Evolutionary conservation across 2,888 invertebrate species (phyloP), one percentile per base, ranked within the genome.

Genomic region (Ceraclea dissimilis): DNA sequence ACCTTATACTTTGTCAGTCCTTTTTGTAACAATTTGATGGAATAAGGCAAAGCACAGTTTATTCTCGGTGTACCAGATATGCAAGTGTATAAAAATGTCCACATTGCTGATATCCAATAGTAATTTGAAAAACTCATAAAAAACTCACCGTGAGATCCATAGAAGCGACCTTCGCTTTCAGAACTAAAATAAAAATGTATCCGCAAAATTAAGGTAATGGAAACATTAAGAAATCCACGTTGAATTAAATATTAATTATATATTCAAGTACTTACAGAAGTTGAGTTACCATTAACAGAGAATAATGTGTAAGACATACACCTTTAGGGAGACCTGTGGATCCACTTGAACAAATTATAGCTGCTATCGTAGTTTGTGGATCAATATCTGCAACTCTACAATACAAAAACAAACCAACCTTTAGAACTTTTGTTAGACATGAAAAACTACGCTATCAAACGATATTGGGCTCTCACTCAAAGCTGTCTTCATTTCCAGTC

Each of bases 341-440:
- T 0, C 69, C 70, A 58, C 69, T 70, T 34, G 68, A 69, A 54
- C 68, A 71, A 31, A 66, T 63, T 48, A 69, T 64, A 4, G 67
- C 43, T 1, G 65, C 66, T 4, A 51, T 33, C 11, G 57, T 57
- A 11, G 16, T 33, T 20, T 22, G 20, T 1, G 57, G 57, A 52
- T 60, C 55, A 43, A 60, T 50, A 20, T 60, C 57, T 16, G 48
- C 48, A 13, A 51, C 56, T 48, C 56, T 56, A 39, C 10, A 56
- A 51, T n/a, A 17, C 26, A 26, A 26, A 26, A 26, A 26, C 4
- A n/a, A n/a, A n/a, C n/a, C n/a, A n/a, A n/a, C n/a, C n/a, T n/a
- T n/a, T n/a, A n/a, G n/a, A n/a, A n/a, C n/a, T n/a, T n/a, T n/a
- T n/a, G n/a, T n/a, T n/a, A n/a, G n/a, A n/a, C n/a, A n/a, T n/a